Evolutionary conservation across 2,797 vertebrate species (phyloP), one percentile per base, ranked within the genome.

Genomic region (Acridotheres tristis): DNA sequence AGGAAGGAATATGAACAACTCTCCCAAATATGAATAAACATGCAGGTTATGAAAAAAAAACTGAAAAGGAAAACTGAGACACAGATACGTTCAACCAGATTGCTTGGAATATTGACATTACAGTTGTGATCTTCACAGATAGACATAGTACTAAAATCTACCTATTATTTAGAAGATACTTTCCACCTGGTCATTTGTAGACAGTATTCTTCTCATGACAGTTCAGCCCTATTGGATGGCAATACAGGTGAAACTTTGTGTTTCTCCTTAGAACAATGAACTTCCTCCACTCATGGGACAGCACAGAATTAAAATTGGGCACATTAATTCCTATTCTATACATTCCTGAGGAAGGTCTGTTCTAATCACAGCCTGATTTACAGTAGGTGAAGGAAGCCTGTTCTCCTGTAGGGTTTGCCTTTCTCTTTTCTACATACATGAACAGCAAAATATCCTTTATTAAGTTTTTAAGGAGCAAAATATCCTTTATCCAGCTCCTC

Each of bases 141-240:
- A 68, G 0, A 45, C 2, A 61, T 0, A 48, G 7, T 65, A 22
- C 7, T 58, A 30, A 90, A 65, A 73, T 34, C 13, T 47, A n/a
- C 16, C 9, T 25, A 2, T 38, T 63, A 61, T 73, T 88, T 71
- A 66, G 55, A 53, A 92, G 22, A 29, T 20, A 34, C 10, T 77
- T 89, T 54, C 45, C 9, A 58, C 36, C 6, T 2, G 0, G 65
- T 68, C 74, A 57, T 32, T 74, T 74, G 23, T 13, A 57, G 77
- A 50, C 15, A 51, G 6, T 7, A 38, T 48, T 68, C 20, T 66
- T 54, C 82, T 4, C 22, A 30, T 0, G 2, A 59, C 1, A 71
- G n/a, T 19, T 74, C 43, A 65, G 45, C 27, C 30, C n/a, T 88
- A 42, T 68, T 25, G 19, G 5, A 29, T 5, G 27, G 50, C 63